These are phyloP conservation scores for Mimas tiliae DNA, from an alignment of 2,888 invertebrate genomes.

Conservation along the genomic window DNA sequence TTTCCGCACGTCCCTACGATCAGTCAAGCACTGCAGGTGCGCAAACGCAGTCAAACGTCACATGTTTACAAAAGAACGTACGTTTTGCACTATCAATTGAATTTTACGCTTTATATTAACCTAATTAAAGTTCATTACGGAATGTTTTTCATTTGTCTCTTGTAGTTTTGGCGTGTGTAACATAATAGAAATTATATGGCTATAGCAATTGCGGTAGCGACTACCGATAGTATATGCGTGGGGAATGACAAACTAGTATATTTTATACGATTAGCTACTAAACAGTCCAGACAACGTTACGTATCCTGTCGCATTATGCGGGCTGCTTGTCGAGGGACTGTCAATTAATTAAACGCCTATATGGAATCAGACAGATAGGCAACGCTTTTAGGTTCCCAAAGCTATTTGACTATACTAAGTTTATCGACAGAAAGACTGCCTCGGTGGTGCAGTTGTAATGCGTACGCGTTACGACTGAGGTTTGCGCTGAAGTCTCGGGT, in stretches of 20 bases:
- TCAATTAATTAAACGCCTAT: constrained; percentile 29
- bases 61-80: constrained; percentile 41
- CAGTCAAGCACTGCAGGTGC: constrained; percentile 68
- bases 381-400: constrained; percentile 19
- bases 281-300: constrained; percentile 38
- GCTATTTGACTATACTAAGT: constrained; percentile 4
- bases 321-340: constrained; percentile 14
- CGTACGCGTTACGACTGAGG: no score
- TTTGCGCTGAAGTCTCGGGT: no score
- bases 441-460: no score
- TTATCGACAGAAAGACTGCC: constrained; percentile 3
- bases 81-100: constrained; percentile 19
- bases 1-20: constrained; percentile 58
- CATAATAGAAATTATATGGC: constrained; percentile 45
- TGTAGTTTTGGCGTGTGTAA: constrained; percentile 12
- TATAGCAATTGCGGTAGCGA: constrained; percentile 60
- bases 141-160: neutral
- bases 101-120: constrained; percentile 25
- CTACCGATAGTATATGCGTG: constrained; percentile 58
- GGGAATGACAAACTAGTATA: constrained; percentile 62
- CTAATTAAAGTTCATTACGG: neutral
- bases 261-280: constrained; percentile 52
- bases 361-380: constrained; percentile 20
- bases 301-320: constrained; percentile 43
- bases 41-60: constrained; percentile 46